Evolutionary conservation across 2,888 invertebrate species (phyloP), one percentile per base, ranked within the genome.

Genomic region (Vesta saturnalis): DNA sequence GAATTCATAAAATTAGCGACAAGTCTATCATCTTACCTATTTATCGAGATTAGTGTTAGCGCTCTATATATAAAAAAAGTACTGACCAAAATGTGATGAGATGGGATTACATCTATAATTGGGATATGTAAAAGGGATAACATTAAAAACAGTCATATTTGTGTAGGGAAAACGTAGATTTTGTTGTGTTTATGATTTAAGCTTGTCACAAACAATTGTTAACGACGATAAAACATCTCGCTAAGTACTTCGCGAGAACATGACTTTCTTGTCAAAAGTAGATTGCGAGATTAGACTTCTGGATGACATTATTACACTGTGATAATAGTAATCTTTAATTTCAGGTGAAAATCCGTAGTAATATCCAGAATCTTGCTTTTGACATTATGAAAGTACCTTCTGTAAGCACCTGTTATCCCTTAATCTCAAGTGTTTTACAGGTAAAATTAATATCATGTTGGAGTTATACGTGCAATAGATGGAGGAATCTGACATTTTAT

Each of bases 211-310:
- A 39, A 39, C 39, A 39, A 39, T 52, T 52, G 19, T 52, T 52
- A 52, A 12, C 19, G 3, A 52, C 19, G 52, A 52, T 52, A 52
- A 52, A 52, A 52, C 52, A 52, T 19, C n/a, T 19, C 52, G 5
- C 19, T 52, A 19, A 52, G 19, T 21, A 19, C 18, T 52, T 52
- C n/a, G 52, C 19, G n/a, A 52, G 19, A 52, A 21, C 21, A 19
- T 21, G 49, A 10, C 52, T 18, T 52, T 21, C 55, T 54, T 55
- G 58, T 64, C 46, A 46, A 35, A 56, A 62, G 62, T 62, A 46
- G 58, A 64, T 64, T 64, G 43, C 23, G 49, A 52, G 58, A 57
- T 61, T 61, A 61, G 18, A 54, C 39, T 61, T 39, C 30, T 61
- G 19, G 54, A 61, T 61, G 54, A 30, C 54, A 61, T 52, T 61